Evolutionary conservation across 2,113 vertebrate species (phyloP), one percentile per base, ranked within the genome.

Genomic region (Brachyistius frenatus): DNA sequence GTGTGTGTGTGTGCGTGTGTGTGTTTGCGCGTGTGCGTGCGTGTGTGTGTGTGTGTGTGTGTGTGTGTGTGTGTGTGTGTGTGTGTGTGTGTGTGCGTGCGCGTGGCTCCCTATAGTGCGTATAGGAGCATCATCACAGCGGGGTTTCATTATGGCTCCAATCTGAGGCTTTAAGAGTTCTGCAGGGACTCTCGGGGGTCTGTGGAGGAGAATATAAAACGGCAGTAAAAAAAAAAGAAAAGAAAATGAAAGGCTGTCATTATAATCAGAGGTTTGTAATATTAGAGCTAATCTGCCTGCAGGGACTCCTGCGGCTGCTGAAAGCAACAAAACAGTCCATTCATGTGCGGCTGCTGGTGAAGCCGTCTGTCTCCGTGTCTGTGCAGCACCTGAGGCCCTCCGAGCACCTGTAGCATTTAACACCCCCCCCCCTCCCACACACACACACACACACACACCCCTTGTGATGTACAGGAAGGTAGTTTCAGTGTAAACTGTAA

Each of bases 331-430:
- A 73, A 23, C 35, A 61, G 47, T 67, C 73, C 76, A 63, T 83
- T 81, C 66, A 83, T 16, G 14, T 23, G 23, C 23, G 23, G 23
- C 23, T 16, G 47, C 47, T 16, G 14, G 5, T 50, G 14, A 50
- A 50, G 47, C 16, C 11, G 37, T 7, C 37, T 37, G 53, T 60
- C 36, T 58, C 2, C 30, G 46, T 32, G 10, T 68, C 56, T 53
- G 8, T 41, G 66, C 61, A 7, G 73, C 66, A 81, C 74, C 80
- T 32, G 62, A 67, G 81, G 77, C 71, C 75, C 77, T 35, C 1
- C 1, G 55, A 70, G 66, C 88, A 90, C 88, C 88, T 91, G 86
- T 90, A 63, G 90, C 86, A 85, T 65, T 60, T 37, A 54, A 49
- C 73, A 33, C 46, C 46, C 31, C 5, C 0, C 7, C 23, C 23